Percentiles rank a stretch among this genome's conserved stretches.
Evolutionary conservation across 2,113 vertebrate species (phyloP).

Genomic region (Hemibagrus wyckioides): DNA sequence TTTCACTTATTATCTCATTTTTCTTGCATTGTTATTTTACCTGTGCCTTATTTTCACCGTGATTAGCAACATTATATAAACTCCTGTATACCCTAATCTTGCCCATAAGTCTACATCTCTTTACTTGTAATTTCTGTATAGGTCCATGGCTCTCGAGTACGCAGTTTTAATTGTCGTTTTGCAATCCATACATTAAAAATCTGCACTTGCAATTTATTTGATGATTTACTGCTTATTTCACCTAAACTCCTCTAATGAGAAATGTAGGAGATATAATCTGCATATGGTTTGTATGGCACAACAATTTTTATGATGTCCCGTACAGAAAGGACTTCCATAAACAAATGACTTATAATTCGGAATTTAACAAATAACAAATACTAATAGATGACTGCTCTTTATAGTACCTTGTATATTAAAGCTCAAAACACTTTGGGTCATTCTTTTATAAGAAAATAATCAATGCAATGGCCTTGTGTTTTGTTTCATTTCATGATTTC

Average conservation of each 20-base stretch:
- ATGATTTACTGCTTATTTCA: background rate
- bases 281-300: background rate
- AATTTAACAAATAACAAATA: background rate
- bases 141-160: too few species aligned
- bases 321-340: background rate
- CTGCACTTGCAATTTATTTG: background rate
- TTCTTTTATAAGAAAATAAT: background rate
- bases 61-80: too few species aligned
- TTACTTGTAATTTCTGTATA: too few species aligned
- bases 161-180: too few species aligned
- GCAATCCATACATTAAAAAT: too few species aligned
- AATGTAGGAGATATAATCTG: background rate
- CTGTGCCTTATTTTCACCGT: too few species aligned
- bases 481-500: slow-evolving; percentile 47
- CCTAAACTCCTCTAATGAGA: background rate
- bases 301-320: background rate
- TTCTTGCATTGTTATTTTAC: too few species aligned
- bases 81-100: too few species aligned
- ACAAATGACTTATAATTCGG: background rate
- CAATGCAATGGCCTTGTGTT: background rate
- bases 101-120: too few species aligned
- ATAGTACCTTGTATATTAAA: background rate
- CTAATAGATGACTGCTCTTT: background rate
- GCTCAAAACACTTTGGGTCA: background rate
- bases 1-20: too few species aligned